These are phyloP conservation scores for Caenorhabditis auriculariae DNA, from an alignment of 2,888 invertebrate genomes.

Conservation along the genomic window DNA sequence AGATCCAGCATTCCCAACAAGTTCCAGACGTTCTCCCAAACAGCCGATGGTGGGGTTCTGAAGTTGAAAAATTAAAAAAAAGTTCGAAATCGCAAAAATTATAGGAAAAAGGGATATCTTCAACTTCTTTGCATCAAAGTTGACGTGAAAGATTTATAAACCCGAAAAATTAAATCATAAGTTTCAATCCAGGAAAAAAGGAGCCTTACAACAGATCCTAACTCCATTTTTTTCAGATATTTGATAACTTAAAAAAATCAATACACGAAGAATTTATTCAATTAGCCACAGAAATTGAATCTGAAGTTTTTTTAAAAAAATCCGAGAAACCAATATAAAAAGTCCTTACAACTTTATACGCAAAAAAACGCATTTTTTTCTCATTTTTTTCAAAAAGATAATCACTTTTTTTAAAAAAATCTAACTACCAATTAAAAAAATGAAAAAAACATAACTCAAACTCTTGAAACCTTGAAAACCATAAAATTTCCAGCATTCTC, in stretches of 20 bases:
- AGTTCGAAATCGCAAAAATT: background rate
- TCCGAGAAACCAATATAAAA: no score
- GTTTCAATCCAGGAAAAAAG: no score
- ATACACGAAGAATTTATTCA: no score
- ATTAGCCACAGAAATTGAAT: no score
- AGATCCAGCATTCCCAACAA: constrained; percentile 64
- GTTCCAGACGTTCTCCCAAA: constrained; percentile 54
- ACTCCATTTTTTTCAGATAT: no score
- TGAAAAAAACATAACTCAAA: background rate
- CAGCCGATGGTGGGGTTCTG: constrained; percentile 18
- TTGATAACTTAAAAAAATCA: no score
- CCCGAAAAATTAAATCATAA: no score
- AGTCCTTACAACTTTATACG: background rate
- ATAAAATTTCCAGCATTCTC: background rate
- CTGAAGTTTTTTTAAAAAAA: no score
- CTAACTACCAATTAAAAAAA: background rate
- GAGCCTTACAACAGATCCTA: no score
- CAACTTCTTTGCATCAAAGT: no score
- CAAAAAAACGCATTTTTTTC: background rate
- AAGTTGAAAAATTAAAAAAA: background rate
- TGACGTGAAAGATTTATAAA: no score
- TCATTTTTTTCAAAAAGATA: background rate
- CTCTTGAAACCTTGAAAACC: background rate
- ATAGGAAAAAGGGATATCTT: background rate
- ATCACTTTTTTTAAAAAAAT: background rate